Evolutionary conservation across 2,797 vertebrate species (phyloP).

Genomic region (Artibeus jamaicensis): DNA sequence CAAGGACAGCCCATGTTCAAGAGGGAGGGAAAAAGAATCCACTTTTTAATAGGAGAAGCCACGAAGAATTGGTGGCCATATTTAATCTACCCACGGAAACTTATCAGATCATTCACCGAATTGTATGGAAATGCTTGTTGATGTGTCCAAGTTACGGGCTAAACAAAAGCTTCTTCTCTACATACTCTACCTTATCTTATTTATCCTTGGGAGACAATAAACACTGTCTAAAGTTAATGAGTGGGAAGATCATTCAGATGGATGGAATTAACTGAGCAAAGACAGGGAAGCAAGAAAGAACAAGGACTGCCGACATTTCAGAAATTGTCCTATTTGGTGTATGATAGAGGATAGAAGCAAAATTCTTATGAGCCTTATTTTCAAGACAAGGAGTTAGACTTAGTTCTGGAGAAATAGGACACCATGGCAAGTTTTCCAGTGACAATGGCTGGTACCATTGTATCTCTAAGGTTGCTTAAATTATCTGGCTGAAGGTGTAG

Average conservation of each 20-base stretch:
- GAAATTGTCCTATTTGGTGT: background rate
- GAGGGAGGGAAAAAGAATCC: background rate
- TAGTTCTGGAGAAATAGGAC: background rate
- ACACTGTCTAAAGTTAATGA: background rate
- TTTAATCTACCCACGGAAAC: background rate
- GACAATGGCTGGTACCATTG: background rate
- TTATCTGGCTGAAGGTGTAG: background rate
- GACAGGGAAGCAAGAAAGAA: background rate
- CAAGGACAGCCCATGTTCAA: background rate
- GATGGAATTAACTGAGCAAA: background rate
- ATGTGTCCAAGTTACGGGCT: background rate
- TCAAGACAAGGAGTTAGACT: background rate
- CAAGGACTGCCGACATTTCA: background rate
- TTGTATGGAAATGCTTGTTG: background rate
- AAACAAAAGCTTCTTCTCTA: background rate
- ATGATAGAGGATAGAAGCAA: background rate
- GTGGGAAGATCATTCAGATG: background rate
- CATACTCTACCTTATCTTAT: background rate
- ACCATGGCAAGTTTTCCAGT: background rate
- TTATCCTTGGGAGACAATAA: background rate
- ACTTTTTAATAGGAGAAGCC: background rate
- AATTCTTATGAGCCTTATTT: background rate
- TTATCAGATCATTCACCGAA: background rate
- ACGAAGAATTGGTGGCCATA: background rate
- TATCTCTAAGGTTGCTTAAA: background rate